A percentile compares a stretch with the other conserved stretches of the same genome.
These are phyloP conservation scores for Andrena bicolor DNA, from an alignment of 2,888 invertebrate genomes.

Conservation along the genomic window DNA sequence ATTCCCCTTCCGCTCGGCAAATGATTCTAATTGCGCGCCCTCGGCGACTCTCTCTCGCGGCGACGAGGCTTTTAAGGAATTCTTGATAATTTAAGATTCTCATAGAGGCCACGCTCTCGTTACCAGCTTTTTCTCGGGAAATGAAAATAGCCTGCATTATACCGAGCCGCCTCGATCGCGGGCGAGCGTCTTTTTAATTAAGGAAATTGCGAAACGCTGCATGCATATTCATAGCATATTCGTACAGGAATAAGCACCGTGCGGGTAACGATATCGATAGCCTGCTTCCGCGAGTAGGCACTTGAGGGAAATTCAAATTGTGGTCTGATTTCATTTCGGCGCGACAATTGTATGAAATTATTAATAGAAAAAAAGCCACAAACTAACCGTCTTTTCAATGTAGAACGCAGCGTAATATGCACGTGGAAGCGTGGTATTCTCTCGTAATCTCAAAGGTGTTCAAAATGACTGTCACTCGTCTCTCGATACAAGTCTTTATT, in stretches of 20 bases:
- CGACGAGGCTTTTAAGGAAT: constrained; percentile 21
- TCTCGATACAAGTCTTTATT: too few relatives aligned
- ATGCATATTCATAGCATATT: constrained; percentile 46
- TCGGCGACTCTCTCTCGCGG: neutral
- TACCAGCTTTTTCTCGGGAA: constrained; percentile 46
- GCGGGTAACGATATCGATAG: constrained; percentile 5
- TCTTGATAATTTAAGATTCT: constrained; percentile 38
- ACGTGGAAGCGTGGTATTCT: too few relatives aligned
- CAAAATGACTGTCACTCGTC: too few relatives aligned
- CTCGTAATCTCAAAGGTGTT: too few relatives aligned
- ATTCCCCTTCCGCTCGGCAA: neutral
- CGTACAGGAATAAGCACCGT: constrained; percentile 10
- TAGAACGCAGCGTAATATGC: neutral
- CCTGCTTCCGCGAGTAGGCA: neutral
- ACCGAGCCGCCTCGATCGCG: neutral
- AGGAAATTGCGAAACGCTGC: constrained; percentile 50
- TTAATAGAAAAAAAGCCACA: neutral
- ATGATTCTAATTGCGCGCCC: constrained; percentile 45
- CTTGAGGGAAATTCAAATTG: neutral
- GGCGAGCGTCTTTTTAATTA: constrained; percentile 53
- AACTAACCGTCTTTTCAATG: constrained; percentile 1
- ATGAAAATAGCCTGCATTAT: constrained; percentile 56
- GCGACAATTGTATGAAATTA: neutral
- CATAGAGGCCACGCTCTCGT: constrained; percentile 24
- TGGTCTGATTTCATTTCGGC: neutral